Percentiles rank a stretch among this genome's conserved stretches.
phyloP scores from a whole-genome alignment of 2,888 invertebrate genomes.

The Timandra comae region DNA sequence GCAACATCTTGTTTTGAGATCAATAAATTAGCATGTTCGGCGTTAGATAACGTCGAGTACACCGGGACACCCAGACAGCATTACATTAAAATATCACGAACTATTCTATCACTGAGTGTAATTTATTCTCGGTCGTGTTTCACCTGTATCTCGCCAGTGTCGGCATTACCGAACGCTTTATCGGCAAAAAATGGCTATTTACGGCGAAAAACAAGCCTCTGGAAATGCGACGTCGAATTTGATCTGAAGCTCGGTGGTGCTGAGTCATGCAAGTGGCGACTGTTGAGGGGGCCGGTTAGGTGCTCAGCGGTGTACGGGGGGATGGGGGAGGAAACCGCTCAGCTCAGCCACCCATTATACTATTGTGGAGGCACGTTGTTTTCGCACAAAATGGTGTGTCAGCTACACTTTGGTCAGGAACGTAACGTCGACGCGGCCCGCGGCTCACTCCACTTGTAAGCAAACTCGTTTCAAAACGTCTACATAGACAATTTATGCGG shows the following conservation, averaged over 20 bases:
- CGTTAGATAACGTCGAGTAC: no score
- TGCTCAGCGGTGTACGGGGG: conserved; percentile 15
- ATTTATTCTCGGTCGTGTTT: conserved; percentile 35
- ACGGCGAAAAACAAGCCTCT: conserved; percentile 60
- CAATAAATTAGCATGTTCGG: no score
- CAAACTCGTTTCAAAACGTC: conserved; percentile 31
- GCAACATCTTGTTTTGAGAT: no score
- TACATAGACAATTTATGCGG: conserved; percentile 40
- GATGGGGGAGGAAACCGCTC: conserved; percentile 46
- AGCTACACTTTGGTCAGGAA: conserved; percentile 40
- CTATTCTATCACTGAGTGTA: conserved; percentile 28
- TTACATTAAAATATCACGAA: conserved; percentile 23
- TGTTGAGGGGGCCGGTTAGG: conserved; percentile 27
- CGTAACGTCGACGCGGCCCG: conserved; percentile 22
- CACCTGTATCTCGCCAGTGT: conserved; percentile 50
- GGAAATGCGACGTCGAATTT: conserved; percentile 62
- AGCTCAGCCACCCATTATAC: conserved; percentile 66
- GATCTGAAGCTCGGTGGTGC: conserved; percentile 57
- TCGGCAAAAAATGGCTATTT: conserved; percentile 51
- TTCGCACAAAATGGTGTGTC: conserved; percentile 64
- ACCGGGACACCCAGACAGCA: conserved; percentile 4
- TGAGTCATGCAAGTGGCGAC: conserved; percentile 63
- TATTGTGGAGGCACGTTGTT: conserved; percentile 67
- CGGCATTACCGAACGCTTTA: conserved; percentile 52
- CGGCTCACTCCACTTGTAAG: conserved; percentile 20